Conservation (phyloP, 2,113 vertebrate species). For the Nannobrachium achirus region DNA sequence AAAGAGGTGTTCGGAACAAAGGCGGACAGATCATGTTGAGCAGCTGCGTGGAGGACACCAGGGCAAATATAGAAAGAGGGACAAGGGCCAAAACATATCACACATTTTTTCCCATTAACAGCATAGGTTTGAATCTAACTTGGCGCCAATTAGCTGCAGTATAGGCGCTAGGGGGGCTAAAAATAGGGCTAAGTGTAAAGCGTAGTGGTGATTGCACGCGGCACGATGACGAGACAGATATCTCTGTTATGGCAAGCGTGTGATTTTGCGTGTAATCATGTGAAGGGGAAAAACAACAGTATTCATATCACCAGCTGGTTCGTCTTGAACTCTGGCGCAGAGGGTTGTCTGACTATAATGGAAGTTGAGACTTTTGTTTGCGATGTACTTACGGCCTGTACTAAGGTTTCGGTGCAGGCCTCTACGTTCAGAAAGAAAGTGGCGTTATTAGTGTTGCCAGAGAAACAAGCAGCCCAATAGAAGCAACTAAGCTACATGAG, state of each 20-base stretch:
- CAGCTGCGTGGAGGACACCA: constrained; percentile 73
- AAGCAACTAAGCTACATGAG: too few relatives aligned
- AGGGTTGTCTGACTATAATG: constrained; percentile 56
- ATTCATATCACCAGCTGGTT: constrained; percentile 66
- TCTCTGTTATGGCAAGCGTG: constrained; percentile 57
- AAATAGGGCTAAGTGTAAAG: constrained; percentile 64
- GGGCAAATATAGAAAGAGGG: constrained; percentile 76
- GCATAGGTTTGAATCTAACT: constrained; percentile 78
- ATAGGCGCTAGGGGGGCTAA: constrained; percentile 57
- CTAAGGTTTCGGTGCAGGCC: constrained; percentile 29
- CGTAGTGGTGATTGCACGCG: constrained; percentile 51
- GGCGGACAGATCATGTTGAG: constrained; percentile 66
- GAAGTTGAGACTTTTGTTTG: constrained; percentile 42
- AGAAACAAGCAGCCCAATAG: too few relatives aligned
- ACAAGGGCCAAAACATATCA: constrained; percentile 77
- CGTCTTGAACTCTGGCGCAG: constrained; percentile 38
- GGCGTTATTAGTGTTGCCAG: not conserved
- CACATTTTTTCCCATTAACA: constrained; percentile 82
- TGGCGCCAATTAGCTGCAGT: constrained; percentile 76
- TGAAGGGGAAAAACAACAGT: constrained; percentile 61
- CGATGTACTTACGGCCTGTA: constrained; percentile 45
- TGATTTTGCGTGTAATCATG: constrained; percentile 66
- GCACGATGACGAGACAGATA: constrained; percentile 63
- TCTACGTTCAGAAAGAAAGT: constrained; percentile 43
- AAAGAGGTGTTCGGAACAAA: constrained; percentile 62